Conservation (phyloP, 2,888 invertebrate species). For the Byasa hedistus region DNA sequence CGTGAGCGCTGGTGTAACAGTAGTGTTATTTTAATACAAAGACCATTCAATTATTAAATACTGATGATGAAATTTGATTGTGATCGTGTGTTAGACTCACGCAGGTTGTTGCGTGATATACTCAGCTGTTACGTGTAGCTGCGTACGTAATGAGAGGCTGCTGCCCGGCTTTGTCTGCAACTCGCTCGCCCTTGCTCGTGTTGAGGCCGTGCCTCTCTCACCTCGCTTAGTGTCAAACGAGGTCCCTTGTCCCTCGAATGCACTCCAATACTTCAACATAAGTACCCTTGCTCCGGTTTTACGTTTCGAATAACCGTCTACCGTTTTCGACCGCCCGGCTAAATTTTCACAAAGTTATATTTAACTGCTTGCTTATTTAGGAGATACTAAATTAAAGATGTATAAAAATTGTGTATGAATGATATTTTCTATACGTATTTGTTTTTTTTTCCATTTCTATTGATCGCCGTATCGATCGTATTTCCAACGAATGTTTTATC, state of each 20-base stretch:
- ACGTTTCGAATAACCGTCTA: not conserved
- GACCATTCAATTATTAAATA: too few species aligned
- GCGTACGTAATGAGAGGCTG: conserved; percentile 29
- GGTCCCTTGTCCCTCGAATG: conserved; percentile 43
- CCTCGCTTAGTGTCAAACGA: conserved; percentile 57
- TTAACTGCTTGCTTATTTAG: too few species aligned
- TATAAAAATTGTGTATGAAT: too few species aligned
- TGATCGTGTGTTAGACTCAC: not conserved
- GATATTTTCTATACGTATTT: too few species aligned
- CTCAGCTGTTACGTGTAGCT: conserved; percentile 23
- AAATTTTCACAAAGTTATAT: too few species aligned
- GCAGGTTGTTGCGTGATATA: conserved; percentile 19
- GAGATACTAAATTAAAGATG: too few species aligned
- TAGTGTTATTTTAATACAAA: too few species aligned
- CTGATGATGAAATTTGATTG: too few species aligned
- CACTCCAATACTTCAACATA: conserved; percentile 39
- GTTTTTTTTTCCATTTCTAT: too few species aligned
- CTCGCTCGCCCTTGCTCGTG: conserved; percentile 54
- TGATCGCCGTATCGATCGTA: not conserved
- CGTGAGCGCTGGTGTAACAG: too few species aligned
- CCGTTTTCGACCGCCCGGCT: not conserved
- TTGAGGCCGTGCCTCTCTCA: conserved; percentile 63
- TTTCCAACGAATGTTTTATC: not conserved
- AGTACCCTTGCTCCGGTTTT: not conserved
- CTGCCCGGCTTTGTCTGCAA: conserved; percentile 36